Evolutionary conservation across 2,888 invertebrate species (phyloP), one percentile per base, ranked within the genome.

Genomic region (Muscina levida): DNA sequence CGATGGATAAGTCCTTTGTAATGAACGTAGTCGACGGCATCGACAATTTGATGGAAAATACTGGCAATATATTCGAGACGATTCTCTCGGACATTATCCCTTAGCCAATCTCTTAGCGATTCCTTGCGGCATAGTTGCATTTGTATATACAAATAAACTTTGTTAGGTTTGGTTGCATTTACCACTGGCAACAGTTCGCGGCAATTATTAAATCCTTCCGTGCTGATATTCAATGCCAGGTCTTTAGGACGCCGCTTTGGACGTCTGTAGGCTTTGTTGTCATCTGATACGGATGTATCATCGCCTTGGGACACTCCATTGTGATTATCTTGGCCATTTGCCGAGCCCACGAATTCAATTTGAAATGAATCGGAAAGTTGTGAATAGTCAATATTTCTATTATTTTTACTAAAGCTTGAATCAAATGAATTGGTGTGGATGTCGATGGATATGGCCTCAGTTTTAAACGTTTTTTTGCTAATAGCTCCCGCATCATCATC

Each of bases 11-110:
- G 93, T 0, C 97, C 97, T 83, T 95, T 95, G 0, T 94, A 91
- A 91, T 99, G 99, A 0, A 99, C 97, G 91, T 99, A 99, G 84
- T 97, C 96, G 1, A 99, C 98, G 0, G 98, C 99, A 75, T 95
- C 94, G 0, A 98, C 94, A 86, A 99, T 97, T 91, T 99, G 98
- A 83, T 94, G 93, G 91, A 98, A 98, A 79, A 97, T 94, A 42
- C 92, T 91, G 71, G 94, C 91, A 67, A 95, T 92, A 85, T 91
- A 89, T 0, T 91, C 87, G 1, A 89, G 86, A 39, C 94, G 90
- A 0, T 87, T 87, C 0, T 91, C 90, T 17, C 88, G 89, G 0
- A 91, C 88, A 85, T 94, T 93, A 17, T 92, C 91, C 68, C 92
- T 91, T 44, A 99, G 91, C 99, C 98, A 99, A 86, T 98, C 97